Percentiles rank a stretch among this genome's conserved stretches.
Evolutionary conservation across 23 tunicate genomes (phyloP).

Genomic region (Aplidium turbinatum): DNA sequence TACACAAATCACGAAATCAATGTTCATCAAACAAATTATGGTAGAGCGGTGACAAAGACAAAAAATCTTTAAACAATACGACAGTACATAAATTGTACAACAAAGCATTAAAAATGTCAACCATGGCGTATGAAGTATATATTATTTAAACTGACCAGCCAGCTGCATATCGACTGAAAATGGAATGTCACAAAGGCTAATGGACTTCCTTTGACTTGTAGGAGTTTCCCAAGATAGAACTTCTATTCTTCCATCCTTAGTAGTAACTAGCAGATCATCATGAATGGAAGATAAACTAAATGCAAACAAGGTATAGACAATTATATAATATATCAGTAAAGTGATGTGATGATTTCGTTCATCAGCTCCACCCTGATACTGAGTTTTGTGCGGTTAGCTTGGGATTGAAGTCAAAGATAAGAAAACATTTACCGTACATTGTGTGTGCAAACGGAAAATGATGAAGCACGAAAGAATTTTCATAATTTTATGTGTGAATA

Average conservation of each 20-base stretch:
- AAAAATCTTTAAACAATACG: not conserved
- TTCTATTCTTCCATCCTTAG: slow-evolving; percentile 77
- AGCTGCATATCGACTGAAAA: slow-evolving; percentile 92
- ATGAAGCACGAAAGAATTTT: no score
- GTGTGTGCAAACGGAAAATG: no score
- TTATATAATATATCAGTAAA: no score
- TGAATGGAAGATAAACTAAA: slow-evolving; percentile 73
- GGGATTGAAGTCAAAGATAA: no score
- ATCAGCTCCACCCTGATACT: no score
- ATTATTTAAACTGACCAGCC: slow-evolving; percentile 50
- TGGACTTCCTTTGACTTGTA: slow-evolving; percentile 28
- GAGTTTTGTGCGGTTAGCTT: no score
- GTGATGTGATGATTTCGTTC: no score
- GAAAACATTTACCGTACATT: no score
- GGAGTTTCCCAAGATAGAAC: slow-evolving; percentile 69
- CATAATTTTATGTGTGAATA: no score
- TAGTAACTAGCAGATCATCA: slow-evolving; percentile 81
- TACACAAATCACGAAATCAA: no score
- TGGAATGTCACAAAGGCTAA: slow-evolving; percentile 59
- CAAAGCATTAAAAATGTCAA: not conserved
- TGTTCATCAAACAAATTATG: not conserved
- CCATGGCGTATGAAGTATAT: not conserved
- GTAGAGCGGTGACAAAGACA: not conserved
- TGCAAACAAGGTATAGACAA: no score
- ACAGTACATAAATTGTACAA: not conserved